A percentile compares a stretch with the other conserved stretches of the same genome.
These are phyloP conservation scores for Mastomys coucha DNA, from an alignment of 2,113 vertebrate genomes.

Conservation along the genomic window DNA sequence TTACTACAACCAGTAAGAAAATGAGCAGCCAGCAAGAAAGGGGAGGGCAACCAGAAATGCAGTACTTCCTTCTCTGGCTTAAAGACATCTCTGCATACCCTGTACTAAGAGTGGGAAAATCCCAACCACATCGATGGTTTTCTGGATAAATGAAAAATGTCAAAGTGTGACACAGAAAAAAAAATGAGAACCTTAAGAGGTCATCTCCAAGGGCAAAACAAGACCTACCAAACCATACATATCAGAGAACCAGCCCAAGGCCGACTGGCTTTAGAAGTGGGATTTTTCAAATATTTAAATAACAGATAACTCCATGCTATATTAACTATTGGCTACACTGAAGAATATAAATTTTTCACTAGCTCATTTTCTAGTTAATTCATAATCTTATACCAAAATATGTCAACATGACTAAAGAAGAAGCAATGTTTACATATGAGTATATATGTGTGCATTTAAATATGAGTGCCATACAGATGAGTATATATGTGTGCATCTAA, in stretches of 20 bases:
- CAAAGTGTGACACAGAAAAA: not conserved
- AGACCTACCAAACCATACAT: not conserved
- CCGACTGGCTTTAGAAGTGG: not conserved
- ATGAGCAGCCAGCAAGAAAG: constrained; percentile 33
- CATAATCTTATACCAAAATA: not conserved
- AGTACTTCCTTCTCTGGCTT: not conserved
- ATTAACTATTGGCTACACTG: not conserved
- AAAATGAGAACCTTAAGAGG: constrained; percentile 31
- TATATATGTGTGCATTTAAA: not conserved
- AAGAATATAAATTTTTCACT: constrained; percentile 37
- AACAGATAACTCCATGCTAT: not conserved
- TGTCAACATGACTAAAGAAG: not conserved
- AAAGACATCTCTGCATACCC: not conserved
- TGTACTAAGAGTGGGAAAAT: constrained; percentile 17
- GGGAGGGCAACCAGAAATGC: not conserved
- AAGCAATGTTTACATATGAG: not conserved
- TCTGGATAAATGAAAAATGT: constrained; percentile 51
- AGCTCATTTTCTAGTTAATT: constrained; percentile 9
- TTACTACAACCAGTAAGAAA: constrained; percentile 48
- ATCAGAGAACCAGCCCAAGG: not conserved
- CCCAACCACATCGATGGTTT: not conserved
- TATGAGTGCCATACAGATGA: not conserved
- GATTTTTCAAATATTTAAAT: constrained; percentile 28
- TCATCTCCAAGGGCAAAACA: not conserved
- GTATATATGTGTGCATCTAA: not conserved